phyloP scores from a whole-genome alignment of 2,888 invertebrate species.

The Mongoloraphidia duomilia region DNA sequence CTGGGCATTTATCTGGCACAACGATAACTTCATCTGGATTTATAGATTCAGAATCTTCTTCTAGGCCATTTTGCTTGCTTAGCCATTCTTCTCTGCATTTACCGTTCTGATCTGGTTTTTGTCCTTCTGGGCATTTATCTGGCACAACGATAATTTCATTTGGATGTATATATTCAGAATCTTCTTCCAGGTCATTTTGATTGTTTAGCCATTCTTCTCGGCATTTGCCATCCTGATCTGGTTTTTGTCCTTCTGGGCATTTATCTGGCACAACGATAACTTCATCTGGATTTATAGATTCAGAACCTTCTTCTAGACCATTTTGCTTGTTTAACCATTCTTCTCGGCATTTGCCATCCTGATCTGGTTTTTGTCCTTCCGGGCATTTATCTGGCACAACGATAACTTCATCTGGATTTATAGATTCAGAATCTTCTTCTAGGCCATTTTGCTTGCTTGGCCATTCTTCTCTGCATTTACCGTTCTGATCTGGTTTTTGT shows the following conservation, averaged over 20 bases:
- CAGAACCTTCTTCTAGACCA: not conserved
- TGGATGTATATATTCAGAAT: not conserved
- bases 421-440: not conserved
- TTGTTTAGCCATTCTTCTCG: not conserved
- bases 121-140: not conserved
- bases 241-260: not conserved
- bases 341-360: not conserved
- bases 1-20: constrained; percentile 1
- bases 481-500: not conserved
- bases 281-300: not conserved
- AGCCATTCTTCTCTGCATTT: not conserved
- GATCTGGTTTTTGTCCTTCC: not conserved
- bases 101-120: not conserved
- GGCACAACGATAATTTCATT: not conserved
- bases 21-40: not conserved
- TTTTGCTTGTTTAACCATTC: not conserved
- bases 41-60: not conserved
- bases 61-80: not conserved
- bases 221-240: not conserved
- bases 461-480: not conserved
- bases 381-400: constrained; percentile 1
- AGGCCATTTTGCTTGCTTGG: not conserved
- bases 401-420: not conserved
- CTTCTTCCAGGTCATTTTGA: too few species aligned
- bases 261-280: not conserved